Evolutionary conservation across 1,140 invertebrate genomes (phyloP).

Genomic region (Scaptomyza graminum): DNA sequence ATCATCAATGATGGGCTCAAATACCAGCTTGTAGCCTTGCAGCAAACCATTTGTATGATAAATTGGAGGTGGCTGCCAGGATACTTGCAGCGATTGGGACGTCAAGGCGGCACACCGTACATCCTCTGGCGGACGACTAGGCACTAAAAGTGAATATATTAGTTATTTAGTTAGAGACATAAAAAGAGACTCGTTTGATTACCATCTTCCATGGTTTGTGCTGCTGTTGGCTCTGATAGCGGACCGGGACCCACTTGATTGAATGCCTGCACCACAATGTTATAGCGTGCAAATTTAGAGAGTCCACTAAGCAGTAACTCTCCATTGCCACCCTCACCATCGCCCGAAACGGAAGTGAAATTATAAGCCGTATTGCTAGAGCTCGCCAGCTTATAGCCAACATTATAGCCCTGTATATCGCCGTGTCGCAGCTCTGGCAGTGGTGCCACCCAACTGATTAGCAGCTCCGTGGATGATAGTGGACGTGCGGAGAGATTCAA

Average conservation of each 20-base stretch:
- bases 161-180: background rate
- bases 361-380: conserved; percentile 85
- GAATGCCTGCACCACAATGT: conserved; percentile 92
- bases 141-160: conserved; percentile 85
- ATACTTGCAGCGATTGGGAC: conserved; percentile 91
- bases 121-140: conserved; percentile 89
- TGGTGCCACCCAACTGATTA: conserved; percentile 91
- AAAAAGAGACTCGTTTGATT: conserved; percentile 47
- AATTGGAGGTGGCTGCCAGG: conserved; percentile 92
- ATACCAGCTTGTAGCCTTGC: conserved; percentile 92
- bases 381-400: conserved; percentile 84
- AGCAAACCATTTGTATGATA: conserved; percentile 91
- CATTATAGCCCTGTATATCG: conserved; percentile 89
- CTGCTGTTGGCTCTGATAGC: conserved; percentile 88
- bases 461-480: conserved; percentile 90
- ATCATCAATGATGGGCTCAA: conserved; percentile 87
- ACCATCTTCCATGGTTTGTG: conserved; percentile 93
- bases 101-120: conserved; percentile 89
- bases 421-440: conserved; percentile 88
- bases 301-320: conserved; percentile 88
- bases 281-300: conserved; percentile 91
- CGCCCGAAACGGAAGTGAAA: conserved; percentile 88
- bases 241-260: conserved; percentile 94
- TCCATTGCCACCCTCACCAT: conserved; percentile 88
- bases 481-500: conserved; percentile 88